A percentile compares a stretch with the other conserved stretches of the same genome.
Evolutionary conservation across 2,797 vertebrate genomes (phyloP).

Genomic region (Forpus xanthops): DNA sequence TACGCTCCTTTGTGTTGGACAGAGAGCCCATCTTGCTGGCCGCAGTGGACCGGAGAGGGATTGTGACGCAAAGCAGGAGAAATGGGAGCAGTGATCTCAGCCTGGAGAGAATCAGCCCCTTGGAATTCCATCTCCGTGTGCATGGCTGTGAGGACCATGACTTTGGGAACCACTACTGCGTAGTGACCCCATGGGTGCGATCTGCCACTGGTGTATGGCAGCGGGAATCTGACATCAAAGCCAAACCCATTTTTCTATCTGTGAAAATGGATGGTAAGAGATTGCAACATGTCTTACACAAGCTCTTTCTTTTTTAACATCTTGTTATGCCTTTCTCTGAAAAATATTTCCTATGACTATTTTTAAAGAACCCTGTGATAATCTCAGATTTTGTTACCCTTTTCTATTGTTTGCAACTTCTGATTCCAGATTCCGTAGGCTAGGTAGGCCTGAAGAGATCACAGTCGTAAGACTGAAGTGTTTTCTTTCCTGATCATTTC

Average conservation of each 20-base stretch:
- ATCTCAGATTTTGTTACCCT: background rate
- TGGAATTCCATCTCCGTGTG: slow-evolving; percentile 83
- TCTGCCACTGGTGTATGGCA: slow-evolving; percentile 86
- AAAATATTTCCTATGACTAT: background rate
- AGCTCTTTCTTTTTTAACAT: background rate
- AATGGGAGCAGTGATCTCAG: slow-evolving; percentile 89
- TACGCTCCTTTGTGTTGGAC: slow-evolving; percentile 77
- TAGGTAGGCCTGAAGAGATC: background rate
- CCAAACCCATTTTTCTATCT: slow-evolving; percentile 83
- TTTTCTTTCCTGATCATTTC: background rate
- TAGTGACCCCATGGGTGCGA: slow-evolving; percentile 88
- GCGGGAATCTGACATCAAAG: slow-evolving; percentile 80
- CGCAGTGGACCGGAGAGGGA: slow-evolving; percentile 83
- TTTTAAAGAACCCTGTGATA: background rate
- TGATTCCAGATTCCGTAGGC: background rate
- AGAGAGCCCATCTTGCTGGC: slow-evolving; percentile 73
- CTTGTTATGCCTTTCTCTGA: background rate
- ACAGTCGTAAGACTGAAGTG: background rate
- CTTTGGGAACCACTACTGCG: slow-evolving; percentile 89
- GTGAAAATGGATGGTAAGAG: slow-evolving; percentile 90
- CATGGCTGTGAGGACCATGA: slow-evolving; percentile 88
- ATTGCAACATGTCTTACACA: background rate
- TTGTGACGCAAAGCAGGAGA: slow-evolving; percentile 78
- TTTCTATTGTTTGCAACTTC: background rate
- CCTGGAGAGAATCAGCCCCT: slow-evolving; percentile 79